A percentile compares a stretch with the other conserved stretches of the same genome.
phyloP scores from a whole-genome alignment of 2,113 vertebrate genomes.

The Epinephelus cyanopodus region DNA sequence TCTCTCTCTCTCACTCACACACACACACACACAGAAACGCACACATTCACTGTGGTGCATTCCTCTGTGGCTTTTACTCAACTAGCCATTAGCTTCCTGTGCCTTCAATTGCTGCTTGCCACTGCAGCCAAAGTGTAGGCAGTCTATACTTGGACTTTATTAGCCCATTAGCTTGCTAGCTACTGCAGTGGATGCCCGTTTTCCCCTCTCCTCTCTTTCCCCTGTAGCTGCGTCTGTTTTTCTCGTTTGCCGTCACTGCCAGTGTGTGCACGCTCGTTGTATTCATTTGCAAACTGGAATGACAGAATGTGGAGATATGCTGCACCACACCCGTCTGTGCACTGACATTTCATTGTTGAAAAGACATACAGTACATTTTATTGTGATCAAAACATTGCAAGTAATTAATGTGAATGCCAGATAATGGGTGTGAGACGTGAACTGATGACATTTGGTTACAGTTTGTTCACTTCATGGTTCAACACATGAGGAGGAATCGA shows the following conservation, averaged over 20 bases:
- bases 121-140: conserved; percentile 55
- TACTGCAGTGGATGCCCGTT: conserved; percentile 43
- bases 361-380: conserved; percentile 24
- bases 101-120: conserved; percentile 67
- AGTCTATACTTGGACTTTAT: conserved; percentile 82
- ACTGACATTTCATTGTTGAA: conserved; percentile 46
- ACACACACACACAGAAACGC: not conserved
- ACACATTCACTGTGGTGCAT: conserved; percentile 52
- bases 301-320: conserved; percentile 55
- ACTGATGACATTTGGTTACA: conserved; percentile 4
- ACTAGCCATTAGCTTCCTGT: conserved; percentile 74
- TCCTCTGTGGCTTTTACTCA: conserved; percentile 81
- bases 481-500: not conserved
- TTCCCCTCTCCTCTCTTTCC: conserved; percentile 26
- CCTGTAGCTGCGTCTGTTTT: conserved; percentile 55
- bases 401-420: conserved; percentile 42
- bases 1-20: not conserved
- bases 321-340: conserved; percentile 63
- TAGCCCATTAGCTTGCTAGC: conserved; percentile 71
- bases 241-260: conserved; percentile 41
- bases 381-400: conserved; percentile 8
- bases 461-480: conserved; percentile 5
- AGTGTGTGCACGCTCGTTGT: conserved; percentile 8
- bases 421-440: conserved; percentile 29
- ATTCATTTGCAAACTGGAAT: conserved; percentile 62